Evolutionary conservation across 2,797 vertebrate species (phyloP), one percentile per base, ranked within the genome.

Genomic region (Onychomys leucogaster): DNA sequence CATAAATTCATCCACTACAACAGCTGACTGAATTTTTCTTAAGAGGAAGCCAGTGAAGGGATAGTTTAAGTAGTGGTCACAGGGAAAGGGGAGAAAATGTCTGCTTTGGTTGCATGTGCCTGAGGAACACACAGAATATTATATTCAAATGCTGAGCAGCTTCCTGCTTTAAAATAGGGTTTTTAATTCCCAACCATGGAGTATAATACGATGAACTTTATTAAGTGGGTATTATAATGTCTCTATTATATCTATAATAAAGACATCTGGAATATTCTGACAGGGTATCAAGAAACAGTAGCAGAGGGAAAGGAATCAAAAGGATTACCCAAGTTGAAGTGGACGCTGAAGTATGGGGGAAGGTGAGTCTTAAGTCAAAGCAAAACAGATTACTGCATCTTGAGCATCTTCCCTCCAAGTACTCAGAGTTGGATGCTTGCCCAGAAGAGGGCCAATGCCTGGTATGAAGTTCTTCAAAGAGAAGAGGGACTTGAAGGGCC

Each of bases 161-260:
- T 92, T 91, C 94, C 7, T 95, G 67, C 29, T 49, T 29, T 93
- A 41, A n/a, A 94, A 93, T 4, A 52, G 25, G 61, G 11, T 61
- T 95, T 61, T 65, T 94, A 90, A 92, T 77, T 90, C 89, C 93
- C 75, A 83, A 63, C 77, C 86, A 83, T 32, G 84, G 57, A n/a
- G 37, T 80, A 43, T 75, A 77, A 34, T 67, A 73, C 90, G 82
- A 49, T 25, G 89, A 25, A 90, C 77, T n/a, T 49, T 34, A 80
- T 23, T 80, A 86, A 77, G 34, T 85, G 57, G 65, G n/a, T 55
- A 95, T 61, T 87, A 65, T 6, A 75, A 43, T 84, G 17, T 69
- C 67, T 41, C 34, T 5, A 73, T 89, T 55, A 25, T 52, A 84
- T 57, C 93, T 91, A 25, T 55, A 81, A 81, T 73, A 91, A 96